Evolutionary conservation across 2,797 vertebrate species (phyloP).

Genomic region (Sciaenops ocellatus): DNA sequence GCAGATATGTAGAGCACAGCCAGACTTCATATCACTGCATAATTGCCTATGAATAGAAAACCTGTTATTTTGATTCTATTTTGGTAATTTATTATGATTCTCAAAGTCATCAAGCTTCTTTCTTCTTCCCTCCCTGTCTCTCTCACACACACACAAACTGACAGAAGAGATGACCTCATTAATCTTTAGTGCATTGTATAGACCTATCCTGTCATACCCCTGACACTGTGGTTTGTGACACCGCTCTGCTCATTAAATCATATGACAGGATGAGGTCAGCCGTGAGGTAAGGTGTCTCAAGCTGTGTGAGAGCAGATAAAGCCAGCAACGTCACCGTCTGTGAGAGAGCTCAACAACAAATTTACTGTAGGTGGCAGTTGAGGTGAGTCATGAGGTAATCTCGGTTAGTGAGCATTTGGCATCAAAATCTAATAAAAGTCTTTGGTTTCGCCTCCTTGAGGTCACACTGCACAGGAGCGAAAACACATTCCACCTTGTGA

Average conservation of each 20-base stretch:
- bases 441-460: slow-evolving; percentile 49
- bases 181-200: slow-evolving; percentile 77
- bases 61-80: slow-evolving; percentile 67
- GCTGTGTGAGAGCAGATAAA: slow-evolving; percentile 78
- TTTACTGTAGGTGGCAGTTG: slow-evolving; percentile 53
- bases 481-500: slow-evolving; percentile 32
- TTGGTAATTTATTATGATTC: slow-evolving; percentile 55
- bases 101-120: slow-evolving; percentile 66
- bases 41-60: slow-evolving; percentile 48
- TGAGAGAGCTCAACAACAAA: slow-evolving; percentile 47
- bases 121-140: slow-evolving; percentile 38
- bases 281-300: slow-evolving; percentile 70
- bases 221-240: slow-evolving; percentile 76
- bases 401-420: slow-evolving; percentile 43
- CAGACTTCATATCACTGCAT: slow-evolving; percentile 41
- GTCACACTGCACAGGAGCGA: slow-evolving; percentile 27
- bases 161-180: slow-evolving; percentile 79
- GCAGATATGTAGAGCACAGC: slow-evolving; percentile 54
- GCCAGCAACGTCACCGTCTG: slow-evolving; percentile 37
- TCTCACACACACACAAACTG: slow-evolving; percentile 4
- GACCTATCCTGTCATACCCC: slow-evolving; percentile 68
- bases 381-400: slow-evolving; percentile 70
- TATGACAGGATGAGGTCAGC: slow-evolving; percentile 83
- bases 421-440: slow-evolving; percentile 53
- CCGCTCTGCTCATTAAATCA: slow-evolving; percentile 79